phyloP scores from a whole-genome alignment of 2,797 vertebrate genomes.

The Danio tinwini region DNA sequence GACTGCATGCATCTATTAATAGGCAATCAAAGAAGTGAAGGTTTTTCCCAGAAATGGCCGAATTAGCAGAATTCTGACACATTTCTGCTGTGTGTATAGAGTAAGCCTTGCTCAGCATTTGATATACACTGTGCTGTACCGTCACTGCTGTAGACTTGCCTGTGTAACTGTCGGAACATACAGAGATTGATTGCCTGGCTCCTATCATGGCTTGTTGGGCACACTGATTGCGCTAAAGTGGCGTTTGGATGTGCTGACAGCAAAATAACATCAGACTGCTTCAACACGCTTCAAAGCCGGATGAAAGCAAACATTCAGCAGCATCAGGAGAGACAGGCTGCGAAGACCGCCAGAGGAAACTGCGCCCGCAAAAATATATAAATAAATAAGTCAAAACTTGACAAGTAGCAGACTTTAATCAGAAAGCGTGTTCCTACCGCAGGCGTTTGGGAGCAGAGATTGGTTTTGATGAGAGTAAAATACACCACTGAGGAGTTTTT shows the following conservation, averaged over 20 bases:
- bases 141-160: constrained; percentile 13
- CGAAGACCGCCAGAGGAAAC: constrained; percentile 44
- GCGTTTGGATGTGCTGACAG: constrained; percentile 42
- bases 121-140: background rate
- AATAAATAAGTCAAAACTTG: constrained; percentile 29
- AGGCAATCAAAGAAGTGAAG: background rate
- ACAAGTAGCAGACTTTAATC: constrained; percentile 48
- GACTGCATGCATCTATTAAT: constrained; percentile 24
- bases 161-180: constrained; percentile 16
- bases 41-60: background rate
- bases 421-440: constrained; percentile 45
- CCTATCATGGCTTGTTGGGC: constrained; percentile 50
- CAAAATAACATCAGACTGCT: constrained; percentile 39
- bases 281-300: constrained; percentile 34
- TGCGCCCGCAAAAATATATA: constrained; percentile 17
- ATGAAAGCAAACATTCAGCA: constrained; percentile 20
- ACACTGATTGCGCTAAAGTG: constrained; percentile 35
- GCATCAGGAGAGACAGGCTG: constrained; percentile 39
- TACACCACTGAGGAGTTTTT: constrained; percentile 21
- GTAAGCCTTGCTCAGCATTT: constrained; percentile 17
- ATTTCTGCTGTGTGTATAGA: background rate
- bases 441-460: constrained; percentile 27
- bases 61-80: background rate
- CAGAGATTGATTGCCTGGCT: constrained; percentile 46
- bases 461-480: constrained; percentile 36